These are phyloP conservation scores for Dromaius novaehollandiae DNA, from an alignment of 2,113 vertebrate species.

Conservation along the genomic window DNA sequence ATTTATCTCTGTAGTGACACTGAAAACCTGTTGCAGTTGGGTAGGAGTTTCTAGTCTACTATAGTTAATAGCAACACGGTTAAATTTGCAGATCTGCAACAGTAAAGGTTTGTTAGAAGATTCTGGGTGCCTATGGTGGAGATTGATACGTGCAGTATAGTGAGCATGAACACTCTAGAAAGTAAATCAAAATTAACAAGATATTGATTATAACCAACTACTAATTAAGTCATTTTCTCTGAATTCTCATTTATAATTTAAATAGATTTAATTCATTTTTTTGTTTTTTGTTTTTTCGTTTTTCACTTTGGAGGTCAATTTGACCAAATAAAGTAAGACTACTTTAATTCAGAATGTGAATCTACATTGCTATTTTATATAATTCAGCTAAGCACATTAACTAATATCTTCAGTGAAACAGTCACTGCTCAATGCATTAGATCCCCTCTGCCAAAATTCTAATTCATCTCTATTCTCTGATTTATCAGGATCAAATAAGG, in stretches of 20 bases:
- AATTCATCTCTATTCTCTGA: background rate
- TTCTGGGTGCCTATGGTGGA: background rate
- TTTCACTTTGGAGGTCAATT: background rate
- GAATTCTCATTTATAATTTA: background rate
- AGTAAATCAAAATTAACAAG: background rate
- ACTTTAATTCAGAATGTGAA: background rate
- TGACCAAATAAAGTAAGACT: background rate
- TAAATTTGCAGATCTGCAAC: background rate
- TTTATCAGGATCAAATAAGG: background rate
- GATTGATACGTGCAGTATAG: background rate
- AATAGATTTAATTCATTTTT: background rate
- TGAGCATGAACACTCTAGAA: background rate
- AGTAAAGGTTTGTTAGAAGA: background rate
- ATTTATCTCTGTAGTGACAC: background rate
- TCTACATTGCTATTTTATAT: background rate
- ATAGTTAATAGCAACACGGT: background rate
- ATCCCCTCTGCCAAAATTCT: background rate
- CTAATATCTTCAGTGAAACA: background rate
- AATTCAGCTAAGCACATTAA: background rate
- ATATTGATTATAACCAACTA: background rate
- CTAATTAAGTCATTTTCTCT: background rate
- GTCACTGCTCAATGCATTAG: rapidly evolving
- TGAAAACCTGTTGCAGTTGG: background rate
- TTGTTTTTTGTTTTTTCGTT: background rate
- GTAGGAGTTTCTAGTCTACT: background rate